phyloP scores from a whole-genome alignment of 2,888 invertebrate genomes.

The Epirrhoe tristata region DNA sequence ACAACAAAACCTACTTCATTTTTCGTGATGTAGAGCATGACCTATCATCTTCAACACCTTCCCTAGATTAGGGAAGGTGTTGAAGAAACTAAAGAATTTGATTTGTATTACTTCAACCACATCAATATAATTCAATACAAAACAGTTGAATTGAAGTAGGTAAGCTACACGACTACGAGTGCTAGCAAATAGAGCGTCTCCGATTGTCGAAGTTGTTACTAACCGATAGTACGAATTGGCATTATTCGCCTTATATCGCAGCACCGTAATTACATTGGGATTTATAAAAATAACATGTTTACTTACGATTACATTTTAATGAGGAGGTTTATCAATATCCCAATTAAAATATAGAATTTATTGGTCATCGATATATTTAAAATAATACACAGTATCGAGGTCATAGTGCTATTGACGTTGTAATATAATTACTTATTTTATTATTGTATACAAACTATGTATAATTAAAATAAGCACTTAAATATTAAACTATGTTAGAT shows the following conservation, averaged over 20 bases:
- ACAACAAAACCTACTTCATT: no score
- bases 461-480: no score
- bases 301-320: conserved; percentile 17
- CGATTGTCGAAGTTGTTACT: conserved; percentile 4
- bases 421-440: background rate
- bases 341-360: conserved; percentile 10
- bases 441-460: no score
- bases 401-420: background rate
- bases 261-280: conserved; percentile 11
- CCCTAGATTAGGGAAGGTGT: no score
- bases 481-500: background rate
- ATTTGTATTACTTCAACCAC: background rate
- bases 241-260: conserved; percentile 16
- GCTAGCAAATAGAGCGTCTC: conserved; percentile 3
- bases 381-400: background rate
- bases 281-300: conserved; percentile 21
- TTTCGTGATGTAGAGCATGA: no score
- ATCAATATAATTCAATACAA: background rate
- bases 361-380: conserved; percentile 11
- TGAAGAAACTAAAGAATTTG: background rate
- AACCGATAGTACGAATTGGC: conserved; percentile 16
- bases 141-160: background rate
- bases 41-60: no score
- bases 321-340: conserved; percentile 18
- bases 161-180: background rate